These are phyloP conservation scores for Lucilia sericata DNA, from an alignment of 1,140 invertebrate genomes.

Conservation along the genomic window DNA sequence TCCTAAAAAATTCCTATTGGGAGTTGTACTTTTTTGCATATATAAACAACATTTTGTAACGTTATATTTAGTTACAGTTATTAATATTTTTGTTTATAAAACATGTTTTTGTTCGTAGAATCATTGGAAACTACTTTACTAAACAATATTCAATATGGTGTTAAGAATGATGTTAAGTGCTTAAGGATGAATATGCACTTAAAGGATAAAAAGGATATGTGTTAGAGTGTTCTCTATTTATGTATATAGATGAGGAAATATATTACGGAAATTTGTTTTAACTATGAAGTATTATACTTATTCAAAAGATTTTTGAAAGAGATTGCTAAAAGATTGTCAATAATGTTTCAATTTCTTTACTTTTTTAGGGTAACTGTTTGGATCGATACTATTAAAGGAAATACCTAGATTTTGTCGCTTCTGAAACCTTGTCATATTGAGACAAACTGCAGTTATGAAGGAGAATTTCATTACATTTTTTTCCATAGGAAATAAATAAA, in stretches of 20 bases:
- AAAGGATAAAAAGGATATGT: neutral
- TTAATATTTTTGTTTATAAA: neutral
- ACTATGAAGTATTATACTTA: neutral
- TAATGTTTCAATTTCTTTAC: neutral
- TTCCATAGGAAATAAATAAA: no score
- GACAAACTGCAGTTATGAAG: no score
- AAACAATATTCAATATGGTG: conserved; percentile 21
- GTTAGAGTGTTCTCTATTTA: no score
- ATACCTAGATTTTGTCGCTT: no score
- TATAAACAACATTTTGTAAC: no score
- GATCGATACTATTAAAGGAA: no score
- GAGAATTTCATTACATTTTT: no score
- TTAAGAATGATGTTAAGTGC: conserved; percentile 11
- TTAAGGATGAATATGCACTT: neutral
- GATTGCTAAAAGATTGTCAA: neutral
- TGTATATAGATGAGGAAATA: neutral
- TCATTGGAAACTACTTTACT: conserved; percentile 5
- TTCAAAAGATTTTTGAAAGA: neutral
- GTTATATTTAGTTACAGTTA: neutral
- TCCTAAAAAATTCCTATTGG: neutral
- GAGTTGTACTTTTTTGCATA: no score
- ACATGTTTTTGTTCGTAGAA: neutral
- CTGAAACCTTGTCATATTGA: no score
- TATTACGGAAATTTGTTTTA: neutral
- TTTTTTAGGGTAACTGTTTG: neutral